phyloP scores from a whole-genome alignment of 2,797 vertebrate genomes.

The Erpetoichthys calabaricus region DNA sequence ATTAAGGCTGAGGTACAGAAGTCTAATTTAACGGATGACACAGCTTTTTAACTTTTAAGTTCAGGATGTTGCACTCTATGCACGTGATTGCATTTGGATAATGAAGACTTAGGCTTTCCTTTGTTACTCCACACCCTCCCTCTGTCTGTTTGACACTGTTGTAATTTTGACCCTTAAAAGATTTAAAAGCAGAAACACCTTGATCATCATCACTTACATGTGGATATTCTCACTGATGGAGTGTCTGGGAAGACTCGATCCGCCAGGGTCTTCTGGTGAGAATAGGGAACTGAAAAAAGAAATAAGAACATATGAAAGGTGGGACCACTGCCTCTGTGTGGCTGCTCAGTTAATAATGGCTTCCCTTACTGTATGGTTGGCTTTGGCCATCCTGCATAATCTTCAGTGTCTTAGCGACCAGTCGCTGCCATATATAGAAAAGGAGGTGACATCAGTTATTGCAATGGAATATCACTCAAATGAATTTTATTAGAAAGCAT shows the following conservation, averaged over 20 bases:
- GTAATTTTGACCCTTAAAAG: not conserved
- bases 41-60: not conserved
- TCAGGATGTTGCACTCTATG: not conserved
- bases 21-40: not conserved
- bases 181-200: too few species aligned
- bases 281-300: conserved; percentile 57
- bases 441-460: not conserved
- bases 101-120: too few species aligned
- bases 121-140: too few species aligned
- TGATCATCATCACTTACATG: conserved; percentile 45
- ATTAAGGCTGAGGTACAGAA: too few species aligned
- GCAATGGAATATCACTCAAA: not conserved
- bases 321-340: not conserved
- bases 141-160: too few species aligned
- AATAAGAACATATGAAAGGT: conserved; percentile 7
- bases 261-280: conserved; percentile 68
- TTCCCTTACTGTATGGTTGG: conserved; percentile 56
- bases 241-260: conserved; percentile 70
- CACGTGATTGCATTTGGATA: not conserved
- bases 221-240: conserved; percentile 54
- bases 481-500: too few species aligned
- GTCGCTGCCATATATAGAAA: conserved; percentile 46
- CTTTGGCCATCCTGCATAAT: conserved; percentile 67
- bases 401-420: conserved; percentile 77
- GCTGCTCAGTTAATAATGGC: too few species aligned